Evolutionary conservation across 1,140 invertebrate species (phyloP).

Genomic region (Laupala kohalensis): DNA sequence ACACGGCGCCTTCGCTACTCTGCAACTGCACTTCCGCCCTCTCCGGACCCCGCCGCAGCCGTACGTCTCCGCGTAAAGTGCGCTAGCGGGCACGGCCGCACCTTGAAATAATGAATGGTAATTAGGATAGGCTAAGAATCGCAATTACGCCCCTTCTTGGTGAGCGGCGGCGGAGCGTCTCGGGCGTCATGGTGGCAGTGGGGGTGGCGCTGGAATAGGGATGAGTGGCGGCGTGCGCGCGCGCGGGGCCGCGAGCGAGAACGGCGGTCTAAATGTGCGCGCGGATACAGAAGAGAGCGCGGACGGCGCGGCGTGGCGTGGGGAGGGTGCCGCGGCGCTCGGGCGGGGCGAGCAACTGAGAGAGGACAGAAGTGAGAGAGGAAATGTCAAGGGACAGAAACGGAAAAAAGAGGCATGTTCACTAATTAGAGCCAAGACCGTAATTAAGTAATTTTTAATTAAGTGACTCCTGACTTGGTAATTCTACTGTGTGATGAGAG

Average conservation of each 20-base stretch:
- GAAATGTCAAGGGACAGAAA: slow-evolving; percentile 1
- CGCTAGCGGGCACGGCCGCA: not conserved
- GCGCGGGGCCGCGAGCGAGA: not conserved
- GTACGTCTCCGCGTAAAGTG: too few species aligned
- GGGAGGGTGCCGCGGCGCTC: not conserved
- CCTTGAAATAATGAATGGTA: slow-evolving; percentile 7
- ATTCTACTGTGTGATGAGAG: slow-evolving; percentile 4
- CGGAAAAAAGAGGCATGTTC: slow-evolving; percentile 16
- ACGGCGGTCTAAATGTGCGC: not conserved
- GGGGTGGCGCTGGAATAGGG: not conserved
- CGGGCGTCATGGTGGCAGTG: not conserved
- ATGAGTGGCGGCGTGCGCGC: not conserved
- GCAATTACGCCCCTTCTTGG: not conserved
- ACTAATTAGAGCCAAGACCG: slow-evolving; percentile 19
- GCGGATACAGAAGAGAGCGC: slow-evolving; percentile 4
- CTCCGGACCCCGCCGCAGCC: too few species aligned
- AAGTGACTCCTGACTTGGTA: slow-evolving; percentile 17
- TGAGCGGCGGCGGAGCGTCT: not conserved
- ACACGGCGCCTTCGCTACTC: too few species aligned
- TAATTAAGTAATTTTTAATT: slow-evolving; percentile 20
- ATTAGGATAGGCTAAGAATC: slow-evolving; percentile 8
- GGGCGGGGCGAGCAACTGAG: not conserved
- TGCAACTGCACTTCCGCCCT: too few species aligned
- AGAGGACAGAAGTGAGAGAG: not conserved
- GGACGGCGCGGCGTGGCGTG: not conserved